Percentiles rank a stretch among this genome's conserved stretches.
These are phyloP conservation scores for Triops cancriformis DNA, from an alignment of 1,140 invertebrate genomes.

Conservation along the genomic window DNA sequence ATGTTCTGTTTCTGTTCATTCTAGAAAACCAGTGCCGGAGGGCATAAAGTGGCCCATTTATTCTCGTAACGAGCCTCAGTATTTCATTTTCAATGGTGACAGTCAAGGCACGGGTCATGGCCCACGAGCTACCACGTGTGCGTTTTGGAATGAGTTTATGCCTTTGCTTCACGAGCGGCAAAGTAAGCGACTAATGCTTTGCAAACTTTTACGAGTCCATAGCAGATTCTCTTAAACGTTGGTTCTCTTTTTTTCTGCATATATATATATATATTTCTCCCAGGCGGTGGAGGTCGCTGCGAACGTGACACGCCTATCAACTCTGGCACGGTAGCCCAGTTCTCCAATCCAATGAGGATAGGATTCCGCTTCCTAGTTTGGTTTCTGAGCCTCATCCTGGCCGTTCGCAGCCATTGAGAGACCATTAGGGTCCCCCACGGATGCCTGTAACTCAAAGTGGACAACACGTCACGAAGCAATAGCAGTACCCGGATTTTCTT, in stretches of 20 bases:
- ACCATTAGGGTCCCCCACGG: neutral
- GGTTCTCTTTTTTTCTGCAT: neutral
- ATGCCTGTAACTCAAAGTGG: neutral
- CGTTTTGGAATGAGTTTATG: slow-evolving; percentile 92
- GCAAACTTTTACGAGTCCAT: too few species aligned
- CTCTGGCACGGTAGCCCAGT: neutral
- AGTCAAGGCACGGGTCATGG: slow-evolving; percentile 57
- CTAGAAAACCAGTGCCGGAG: slow-evolving; percentile 68
- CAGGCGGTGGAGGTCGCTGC: slow-evolving; percentile 1
- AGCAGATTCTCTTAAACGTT: neutral
- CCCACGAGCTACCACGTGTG: slow-evolving; percentile 74
- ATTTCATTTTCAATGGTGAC: slow-evolving; percentile 73
- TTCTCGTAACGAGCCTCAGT: slow-evolving; percentile 69
- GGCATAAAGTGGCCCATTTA: slow-evolving; percentile 82
- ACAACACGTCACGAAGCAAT: neutral
- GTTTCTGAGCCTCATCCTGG: neutral
- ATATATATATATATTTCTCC: neutral
- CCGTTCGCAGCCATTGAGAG: neutral
- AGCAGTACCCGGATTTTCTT: too few species aligned
- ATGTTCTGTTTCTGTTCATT: neutral
- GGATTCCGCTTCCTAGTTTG: slow-evolving; percentile 3
- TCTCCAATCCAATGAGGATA: neutral
- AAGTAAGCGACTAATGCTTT: slow-evolving; percentile 41
- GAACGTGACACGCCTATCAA: slow-evolving; percentile 8
- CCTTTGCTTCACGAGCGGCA: slow-evolving; percentile 67